Conservation (phyloP, 2,797 vertebrate species). For the Lindbergichthys nudifrons region DNA sequence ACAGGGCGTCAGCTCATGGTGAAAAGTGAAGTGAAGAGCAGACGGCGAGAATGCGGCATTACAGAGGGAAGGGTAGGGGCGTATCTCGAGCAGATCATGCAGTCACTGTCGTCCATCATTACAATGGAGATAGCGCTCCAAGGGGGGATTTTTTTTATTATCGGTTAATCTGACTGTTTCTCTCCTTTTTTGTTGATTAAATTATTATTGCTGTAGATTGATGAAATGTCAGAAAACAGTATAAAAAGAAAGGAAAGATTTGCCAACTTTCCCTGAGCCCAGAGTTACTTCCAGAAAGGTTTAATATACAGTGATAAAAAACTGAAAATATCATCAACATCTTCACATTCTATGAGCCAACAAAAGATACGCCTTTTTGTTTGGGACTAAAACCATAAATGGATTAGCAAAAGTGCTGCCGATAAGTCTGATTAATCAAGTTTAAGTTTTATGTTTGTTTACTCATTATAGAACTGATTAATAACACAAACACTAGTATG, state of each 20-base stretch:
- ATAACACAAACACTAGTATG: not conserved
- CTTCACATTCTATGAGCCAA: not conserved
- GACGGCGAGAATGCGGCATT: not conserved
- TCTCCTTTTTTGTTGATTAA: not conserved
- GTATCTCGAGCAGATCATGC: not conserved
- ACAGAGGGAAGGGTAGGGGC: slow-evolving; percentile 5
- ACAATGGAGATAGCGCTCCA: not conserved
- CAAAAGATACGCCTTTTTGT: not conserved
- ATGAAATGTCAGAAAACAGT: not conserved
- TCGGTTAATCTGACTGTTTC: not conserved
- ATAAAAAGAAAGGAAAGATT: not conserved
- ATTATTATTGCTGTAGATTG: not conserved
- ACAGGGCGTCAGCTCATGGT: slow-evolving; percentile 6
- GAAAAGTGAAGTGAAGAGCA: slow-evolving; percentile 23
- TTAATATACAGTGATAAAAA: not conserved
- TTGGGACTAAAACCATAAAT: not conserved
- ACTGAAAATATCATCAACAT: not conserved
- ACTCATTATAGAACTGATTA: not conserved
- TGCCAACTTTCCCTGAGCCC: not conserved
- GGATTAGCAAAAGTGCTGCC: not conserved
- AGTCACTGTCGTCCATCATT: not conserved
- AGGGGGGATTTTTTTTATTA: not conserved
- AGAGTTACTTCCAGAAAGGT: not conserved
- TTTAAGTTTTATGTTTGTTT: not conserved
- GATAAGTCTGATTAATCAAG: not conserved